Evolutionary conservation across 2,888 invertebrate species (phyloP).

Genomic region (Microdon myrmicae): DNA sequence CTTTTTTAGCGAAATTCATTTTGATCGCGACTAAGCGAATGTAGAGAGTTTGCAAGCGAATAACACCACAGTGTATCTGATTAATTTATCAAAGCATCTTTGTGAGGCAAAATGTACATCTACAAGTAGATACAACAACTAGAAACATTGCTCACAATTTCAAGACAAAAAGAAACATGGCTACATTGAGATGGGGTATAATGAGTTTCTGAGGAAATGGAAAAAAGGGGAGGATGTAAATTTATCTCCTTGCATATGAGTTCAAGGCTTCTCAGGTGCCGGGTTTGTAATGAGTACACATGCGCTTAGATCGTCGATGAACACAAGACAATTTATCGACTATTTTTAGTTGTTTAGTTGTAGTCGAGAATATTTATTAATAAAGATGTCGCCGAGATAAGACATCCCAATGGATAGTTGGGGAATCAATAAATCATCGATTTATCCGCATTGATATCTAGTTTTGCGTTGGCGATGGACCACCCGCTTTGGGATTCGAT

Average conservation of each 20-base stretch:
- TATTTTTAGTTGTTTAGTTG: slow-evolving; percentile 32
- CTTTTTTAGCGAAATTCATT: too few species aligned
- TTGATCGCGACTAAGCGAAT: too few species aligned
- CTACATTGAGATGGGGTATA: too few species aligned
- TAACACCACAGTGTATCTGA: slow-evolving; percentile 24
- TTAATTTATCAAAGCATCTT: slow-evolving; percentile 33
- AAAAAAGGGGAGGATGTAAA: too few species aligned
- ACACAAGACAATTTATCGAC: slow-evolving; percentile 25
- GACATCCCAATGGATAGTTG: slow-evolving; percentile 12
- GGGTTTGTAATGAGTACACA: slow-evolving; percentile 6
- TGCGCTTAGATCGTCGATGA: slow-evolving; percentile 11
- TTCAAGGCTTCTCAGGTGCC: slow-evolving; percentile 39
- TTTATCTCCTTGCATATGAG: slow-evolving; percentile 12
- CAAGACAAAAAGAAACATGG: slow-evolving; percentile 13
- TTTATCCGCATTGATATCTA: slow-evolving; percentile 1
- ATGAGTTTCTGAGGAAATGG: too few species aligned
- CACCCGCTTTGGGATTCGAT: slow-evolving; percentile 4
- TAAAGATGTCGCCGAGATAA: slow-evolving; percentile 42
- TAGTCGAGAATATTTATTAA: slow-evolving; percentile 35
- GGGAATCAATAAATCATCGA: slow-evolving; percentile 33
- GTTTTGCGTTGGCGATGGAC: slow-evolving; percentile 5
- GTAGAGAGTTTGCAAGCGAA: slow-evolving; percentile 32
- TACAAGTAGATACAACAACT: slow-evolving; percentile 7
- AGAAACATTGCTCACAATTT: slow-evolving; percentile 21
- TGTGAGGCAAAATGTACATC: slow-evolving; percentile 7